A percentile compares a stretch with the other conserved stretches of the same genome.
Conservation (phyloP, 2,888 invertebrate genomes). For the Drosophila colorata region DNA sequence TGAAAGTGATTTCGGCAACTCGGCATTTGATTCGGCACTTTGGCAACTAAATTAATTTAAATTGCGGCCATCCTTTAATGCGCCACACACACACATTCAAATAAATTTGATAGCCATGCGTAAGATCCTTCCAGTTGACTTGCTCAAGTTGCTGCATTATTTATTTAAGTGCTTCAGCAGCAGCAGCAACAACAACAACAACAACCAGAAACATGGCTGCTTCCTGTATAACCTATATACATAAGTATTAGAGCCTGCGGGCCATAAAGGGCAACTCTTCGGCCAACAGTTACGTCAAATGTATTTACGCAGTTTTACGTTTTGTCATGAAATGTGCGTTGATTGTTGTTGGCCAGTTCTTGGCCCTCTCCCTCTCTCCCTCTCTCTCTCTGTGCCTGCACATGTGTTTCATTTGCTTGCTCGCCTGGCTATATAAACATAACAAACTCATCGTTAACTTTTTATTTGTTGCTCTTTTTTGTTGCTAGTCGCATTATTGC, state of each 20-base stretch:
- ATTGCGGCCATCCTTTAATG: slow-evolving; percentile 41
- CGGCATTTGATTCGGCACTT: background rate
- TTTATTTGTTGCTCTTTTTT: slow-evolving; percentile 78
- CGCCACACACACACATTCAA: slow-evolving; percentile 5
- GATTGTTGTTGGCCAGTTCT: slow-evolving; percentile 67
- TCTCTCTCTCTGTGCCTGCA: slow-evolving; percentile 17
- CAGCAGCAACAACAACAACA: slow-evolving; percentile 23
- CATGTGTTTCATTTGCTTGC: slow-evolving; percentile 73
- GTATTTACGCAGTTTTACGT: slow-evolving; percentile 81
- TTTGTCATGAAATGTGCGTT: slow-evolving; percentile 79
- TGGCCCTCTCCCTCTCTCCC: slow-evolving; percentile 1
- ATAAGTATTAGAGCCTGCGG: slow-evolving; percentile 41
- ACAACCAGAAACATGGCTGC: slow-evolving; percentile 50
- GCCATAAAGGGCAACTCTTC: slow-evolving; percentile 56
- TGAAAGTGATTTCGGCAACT: slow-evolving; percentile 5
- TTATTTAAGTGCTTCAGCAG: slow-evolving; percentile 62
- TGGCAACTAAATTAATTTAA: slow-evolving; percentile 44
- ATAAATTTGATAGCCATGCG: slow-evolving; percentile 38
- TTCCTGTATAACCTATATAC: slow-evolving; percentile 11
- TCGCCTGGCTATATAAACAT: slow-evolving; percentile 74
- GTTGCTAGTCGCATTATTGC: slow-evolving; percentile 74
- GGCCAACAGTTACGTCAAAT: slow-evolving; percentile 68
- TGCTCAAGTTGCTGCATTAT: slow-evolving; percentile 61
- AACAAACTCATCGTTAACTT: slow-evolving; percentile 82
- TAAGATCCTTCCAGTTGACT: slow-evolving; percentile 48